Conservation (phyloP, 2,113 vertebrate species). For the Neolamprologus sp. region DNA sequence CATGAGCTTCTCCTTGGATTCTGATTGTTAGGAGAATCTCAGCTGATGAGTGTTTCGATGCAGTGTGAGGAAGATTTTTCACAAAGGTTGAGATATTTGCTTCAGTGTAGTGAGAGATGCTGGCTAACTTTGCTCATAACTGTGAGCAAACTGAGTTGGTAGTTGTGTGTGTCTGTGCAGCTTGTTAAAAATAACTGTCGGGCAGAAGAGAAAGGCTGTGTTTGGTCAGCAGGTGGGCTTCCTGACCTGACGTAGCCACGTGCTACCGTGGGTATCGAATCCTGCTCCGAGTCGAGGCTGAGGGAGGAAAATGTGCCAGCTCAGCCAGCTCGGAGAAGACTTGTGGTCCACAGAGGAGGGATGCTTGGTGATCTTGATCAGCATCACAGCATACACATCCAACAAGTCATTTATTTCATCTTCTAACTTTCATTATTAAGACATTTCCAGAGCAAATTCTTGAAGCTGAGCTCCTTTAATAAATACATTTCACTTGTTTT, state of each 20-base stretch:
- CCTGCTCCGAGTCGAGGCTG: background rate
- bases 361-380: background rate
- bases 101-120: background rate
- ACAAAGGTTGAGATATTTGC: background rate
- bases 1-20: background rate
- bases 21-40: background rate
- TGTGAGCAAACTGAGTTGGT: background rate
- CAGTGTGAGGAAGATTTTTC: background rate
- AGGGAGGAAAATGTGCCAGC: background rate
- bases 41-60: background rate
- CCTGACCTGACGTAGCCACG: background rate
- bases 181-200: accelerated
- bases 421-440: background rate
- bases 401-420: background rate
- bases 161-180: background rate
- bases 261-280: background rate
- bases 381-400: accelerated
- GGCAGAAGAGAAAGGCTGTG: background rate
- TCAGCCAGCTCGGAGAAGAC: background rate
- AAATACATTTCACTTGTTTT: background rate
- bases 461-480: background rate
- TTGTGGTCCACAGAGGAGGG: background rate
- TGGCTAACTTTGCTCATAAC: background rate
- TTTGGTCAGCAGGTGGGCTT: background rate
- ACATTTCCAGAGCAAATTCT: background rate